A percentile compares a stretch with the other conserved stretches of the same genome.
phyloP scores from a whole-genome alignment of 2,797 vertebrate species.

The Apogon talboti region DNA sequence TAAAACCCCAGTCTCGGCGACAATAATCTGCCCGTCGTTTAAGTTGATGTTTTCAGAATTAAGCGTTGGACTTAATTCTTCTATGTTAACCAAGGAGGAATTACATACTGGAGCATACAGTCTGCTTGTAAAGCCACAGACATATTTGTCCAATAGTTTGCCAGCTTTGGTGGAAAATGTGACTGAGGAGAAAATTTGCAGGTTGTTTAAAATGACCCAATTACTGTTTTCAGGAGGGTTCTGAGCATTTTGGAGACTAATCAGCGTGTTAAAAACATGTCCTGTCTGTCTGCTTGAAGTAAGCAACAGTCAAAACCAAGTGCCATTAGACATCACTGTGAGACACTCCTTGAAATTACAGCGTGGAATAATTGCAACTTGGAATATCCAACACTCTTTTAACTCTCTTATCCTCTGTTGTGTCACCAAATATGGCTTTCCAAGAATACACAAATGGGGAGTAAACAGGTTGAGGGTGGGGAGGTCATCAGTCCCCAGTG shows the following conservation, averaged over 20 bases:
- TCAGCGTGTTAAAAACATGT: slow-evolving; percentile 14
- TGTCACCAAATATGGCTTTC: slow-evolving; percentile 61
- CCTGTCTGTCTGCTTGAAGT: slow-evolving; percentile 49
- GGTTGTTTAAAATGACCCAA: slow-evolving; percentile 77
- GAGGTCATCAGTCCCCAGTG: slow-evolving; percentile 39
- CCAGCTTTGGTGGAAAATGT: slow-evolving; percentile 77
- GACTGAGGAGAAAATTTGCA: slow-evolving; percentile 74
- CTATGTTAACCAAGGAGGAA: slow-evolving; percentile 69
- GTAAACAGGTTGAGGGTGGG: slow-evolving; percentile 42
- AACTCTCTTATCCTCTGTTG: slow-evolving; percentile 55
- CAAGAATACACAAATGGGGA: slow-evolving; percentile 66
- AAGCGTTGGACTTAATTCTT: slow-evolving; percentile 63
- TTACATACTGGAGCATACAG: slow-evolving; percentile 45
- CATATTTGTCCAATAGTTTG: slow-evolving; percentile 73
- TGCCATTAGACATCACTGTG: slow-evolving; percentile 61
- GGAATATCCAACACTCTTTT: slow-evolving; percentile 48
- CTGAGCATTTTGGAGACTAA: slow-evolving; percentile 50
- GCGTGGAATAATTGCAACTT: slow-evolving; percentile 68
- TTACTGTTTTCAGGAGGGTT: slow-evolving; percentile 64
- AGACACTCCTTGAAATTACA: slow-evolving; percentile 64
- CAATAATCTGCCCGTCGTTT: slow-evolving; percentile 71
- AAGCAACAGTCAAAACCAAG: slow-evolving; percentile 62
- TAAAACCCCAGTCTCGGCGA: slow-evolving; percentile 53
- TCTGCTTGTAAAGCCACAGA: slow-evolving; percentile 78
- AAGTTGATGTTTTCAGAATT: slow-evolving; percentile 75